Percentiles rank a stretch among this genome's conserved stretches.
These are phyloP conservation scores for Aleiodes testaceus DNA, from an alignment of 2,888 invertebrate genomes.

Conservation along the genomic window DNA sequence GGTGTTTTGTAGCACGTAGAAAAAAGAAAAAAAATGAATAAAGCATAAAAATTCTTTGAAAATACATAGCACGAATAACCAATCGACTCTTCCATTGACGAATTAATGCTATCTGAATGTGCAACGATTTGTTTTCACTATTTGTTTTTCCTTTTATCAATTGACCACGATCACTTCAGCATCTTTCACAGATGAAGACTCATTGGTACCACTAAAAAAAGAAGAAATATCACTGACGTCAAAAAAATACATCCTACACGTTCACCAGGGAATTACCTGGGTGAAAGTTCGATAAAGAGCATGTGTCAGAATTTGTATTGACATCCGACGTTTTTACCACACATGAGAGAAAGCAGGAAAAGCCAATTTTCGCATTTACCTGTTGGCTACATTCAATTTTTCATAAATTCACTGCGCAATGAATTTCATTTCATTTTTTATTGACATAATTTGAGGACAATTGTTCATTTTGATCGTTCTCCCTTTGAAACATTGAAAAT, in stretches of 20 bases:
- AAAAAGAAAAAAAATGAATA: slow-evolving; percentile 32
- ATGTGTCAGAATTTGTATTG: slow-evolving; percentile 2
- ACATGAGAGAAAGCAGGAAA: slow-evolving; percentile 21
- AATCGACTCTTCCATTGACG: slow-evolving; percentile 33
- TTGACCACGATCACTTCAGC: slow-evolving; percentile 7
- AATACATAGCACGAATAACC: slow-evolving; percentile 55
- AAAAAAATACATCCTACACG: neutral
- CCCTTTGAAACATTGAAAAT: neutral
- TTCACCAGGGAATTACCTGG: slow-evolving; percentile 25
- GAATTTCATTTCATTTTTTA: no score
- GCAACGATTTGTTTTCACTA: neutral
- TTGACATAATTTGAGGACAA: neutral
- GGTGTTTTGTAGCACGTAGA: slow-evolving; percentile 36
- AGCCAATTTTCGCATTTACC: slow-evolving; percentile 5
- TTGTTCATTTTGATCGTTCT: neutral
- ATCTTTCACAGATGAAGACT: neutral
- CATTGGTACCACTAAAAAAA: slow-evolving; percentile 13
- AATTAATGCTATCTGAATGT: slow-evolving; percentile 11
- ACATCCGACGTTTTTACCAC: slow-evolving; percentile 1
- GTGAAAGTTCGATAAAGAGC: slow-evolving; percentile 46
- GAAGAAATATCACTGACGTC: slow-evolving; percentile 14
- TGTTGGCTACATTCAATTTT: slow-evolving; percentile 4
- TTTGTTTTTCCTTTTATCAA: neutral
- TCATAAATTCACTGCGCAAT: no score
- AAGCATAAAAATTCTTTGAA: slow-evolving; percentile 42